Evolutionary conservation across 2,888 invertebrate genomes (phyloP).

Genomic region (Rosalia funebris): DNA sequence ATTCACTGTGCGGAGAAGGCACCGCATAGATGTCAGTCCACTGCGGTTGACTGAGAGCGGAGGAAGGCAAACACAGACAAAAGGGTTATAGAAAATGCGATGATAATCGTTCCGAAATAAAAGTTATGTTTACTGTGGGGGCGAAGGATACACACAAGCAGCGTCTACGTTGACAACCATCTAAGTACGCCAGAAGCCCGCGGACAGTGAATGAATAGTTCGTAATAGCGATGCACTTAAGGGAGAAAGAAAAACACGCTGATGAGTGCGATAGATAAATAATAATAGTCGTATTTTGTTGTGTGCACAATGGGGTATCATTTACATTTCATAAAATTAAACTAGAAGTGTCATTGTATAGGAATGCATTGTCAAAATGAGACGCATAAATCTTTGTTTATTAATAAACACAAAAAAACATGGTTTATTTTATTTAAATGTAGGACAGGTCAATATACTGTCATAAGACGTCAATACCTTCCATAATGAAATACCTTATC

Average conservation of each 20-base stretch:
- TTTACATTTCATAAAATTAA: slow-evolving; percentile 31
- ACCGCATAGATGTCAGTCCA: slow-evolving; percentile 3
- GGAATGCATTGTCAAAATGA: background rate
- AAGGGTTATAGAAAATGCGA: slow-evolving; percentile 49
- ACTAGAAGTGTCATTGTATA: background rate
- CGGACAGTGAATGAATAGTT: slow-evolving; percentile 40
- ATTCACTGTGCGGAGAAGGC: background rate
- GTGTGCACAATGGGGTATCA: slow-evolving; percentile 40
- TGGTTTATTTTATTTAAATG: too few species aligned
- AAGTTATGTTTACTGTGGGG: slow-evolving; percentile 46
- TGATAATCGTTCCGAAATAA: slow-evolving; percentile 50
- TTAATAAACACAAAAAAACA: too few species aligned
- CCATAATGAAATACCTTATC: too few species aligned
- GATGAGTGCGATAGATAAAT: slow-evolving; percentile 53
- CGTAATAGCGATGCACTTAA: slow-evolving; percentile 48
- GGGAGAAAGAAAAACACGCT: slow-evolving; percentile 49
- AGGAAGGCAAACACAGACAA: slow-evolving; percentile 42
- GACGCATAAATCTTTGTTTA: too few species aligned
- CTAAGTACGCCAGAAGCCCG: slow-evolving; percentile 37
- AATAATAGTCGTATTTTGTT: slow-evolving; percentile 46
- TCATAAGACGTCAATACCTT: too few species aligned
- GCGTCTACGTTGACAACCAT: slow-evolving; percentile 36
- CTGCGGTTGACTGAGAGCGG: slow-evolving; percentile 34
- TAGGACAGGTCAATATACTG: too few species aligned
- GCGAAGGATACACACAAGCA: slow-evolving; percentile 45